Percentiles rank a stretch among this genome's conserved stretches.
phyloP scores from a whole-genome alignment of 2,888 invertebrate genomes.

The Opisthograptis luteolata region DNA sequence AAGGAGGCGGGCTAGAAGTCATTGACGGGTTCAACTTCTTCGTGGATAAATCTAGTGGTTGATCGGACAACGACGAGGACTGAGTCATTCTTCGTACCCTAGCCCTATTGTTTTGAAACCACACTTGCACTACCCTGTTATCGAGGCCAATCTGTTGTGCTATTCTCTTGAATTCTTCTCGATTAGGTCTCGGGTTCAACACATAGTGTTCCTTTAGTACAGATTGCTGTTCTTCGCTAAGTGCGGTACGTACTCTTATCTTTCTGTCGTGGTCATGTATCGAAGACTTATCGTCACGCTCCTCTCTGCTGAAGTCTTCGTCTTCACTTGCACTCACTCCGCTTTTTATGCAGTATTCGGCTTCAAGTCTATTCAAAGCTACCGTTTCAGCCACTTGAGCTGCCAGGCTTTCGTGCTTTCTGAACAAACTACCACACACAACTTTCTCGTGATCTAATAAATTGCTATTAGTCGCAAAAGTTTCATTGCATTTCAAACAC shows the following conservation, averaged over 20 bases:
- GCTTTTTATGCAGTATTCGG: constrained; percentile 79
- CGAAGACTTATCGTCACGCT: constrained; percentile 81
- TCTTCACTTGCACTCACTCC: constrained; percentile 86
- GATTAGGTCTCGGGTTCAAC: constrained; percentile 95
- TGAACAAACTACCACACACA: constrained; percentile 81
- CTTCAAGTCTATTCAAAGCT: constrained; percentile 80
- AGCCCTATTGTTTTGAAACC: constrained; percentile 98
- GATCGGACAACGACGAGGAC: constrained; percentile 81
- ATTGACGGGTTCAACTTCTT: constrained; percentile 87
- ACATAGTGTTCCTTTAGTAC: constrained; percentile 95
- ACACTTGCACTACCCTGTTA: constrained; percentile 94
- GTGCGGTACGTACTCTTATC: constrained; percentile 95
- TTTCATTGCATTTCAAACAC: constrained; percentile 85
- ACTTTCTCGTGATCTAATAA: constrained; percentile 90
- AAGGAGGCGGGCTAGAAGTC: constrained; percentile 85
- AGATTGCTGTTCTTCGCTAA: constrained; percentile 96
- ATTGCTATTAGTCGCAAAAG: constrained; percentile 84
- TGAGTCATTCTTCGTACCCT: constrained; percentile 90
- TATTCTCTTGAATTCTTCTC: constrained; percentile 96
- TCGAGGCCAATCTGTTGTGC: constrained; percentile 91
- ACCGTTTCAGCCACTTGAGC: constrained; percentile 90
- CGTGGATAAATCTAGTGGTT: constrained; percentile 95
- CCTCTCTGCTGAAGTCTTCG: constrained; percentile 82
- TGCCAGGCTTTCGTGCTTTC: constrained; percentile 89
- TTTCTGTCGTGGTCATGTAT: constrained; percentile 88